These are phyloP conservation scores for Athalia cordata DNA, from an alignment of 2,888 invertebrate genomes.

Conservation along the genomic window DNA sequence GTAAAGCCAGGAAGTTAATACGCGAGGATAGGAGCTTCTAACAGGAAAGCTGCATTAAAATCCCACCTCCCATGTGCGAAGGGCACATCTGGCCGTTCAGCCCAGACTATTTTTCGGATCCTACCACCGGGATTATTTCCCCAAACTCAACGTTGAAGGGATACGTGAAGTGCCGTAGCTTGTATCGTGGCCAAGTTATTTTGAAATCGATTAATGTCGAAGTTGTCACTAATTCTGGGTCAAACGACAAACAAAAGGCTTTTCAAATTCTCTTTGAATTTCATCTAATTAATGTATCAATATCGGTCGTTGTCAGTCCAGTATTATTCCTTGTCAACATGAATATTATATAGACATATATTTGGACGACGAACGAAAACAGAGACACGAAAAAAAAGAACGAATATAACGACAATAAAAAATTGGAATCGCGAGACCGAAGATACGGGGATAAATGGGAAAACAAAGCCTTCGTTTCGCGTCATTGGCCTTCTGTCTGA, in stretches of 20 bases:
- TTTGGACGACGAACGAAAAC: background rate
- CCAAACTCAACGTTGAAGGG: slow-evolving; percentile 22
- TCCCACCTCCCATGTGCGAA: slow-evolving; percentile 31
- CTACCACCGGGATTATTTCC: slow-evolving; percentile 29
- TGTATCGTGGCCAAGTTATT: slow-evolving; percentile 22
- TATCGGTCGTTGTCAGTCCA: too few species aligned
- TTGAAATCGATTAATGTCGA: slow-evolving; percentile 30
- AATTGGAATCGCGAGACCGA: background rate
- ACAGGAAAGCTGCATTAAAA: slow-evolving; percentile 40
- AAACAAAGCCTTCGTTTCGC: slow-evolving; percentile 19
- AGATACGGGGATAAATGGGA: slow-evolving; percentile 4
- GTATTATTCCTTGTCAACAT: too few species aligned
- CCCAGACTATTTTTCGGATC: slow-evolving; percentile 34
- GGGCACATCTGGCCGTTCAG: slow-evolving; percentile 24
- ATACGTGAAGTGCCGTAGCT: slow-evolving; percentile 27
- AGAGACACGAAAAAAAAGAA: background rate
- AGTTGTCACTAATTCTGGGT: slow-evolving; percentile 9
- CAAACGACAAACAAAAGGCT: slow-evolving; percentile 6
- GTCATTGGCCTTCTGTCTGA: slow-evolving; percentile 23
- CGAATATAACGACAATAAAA: slow-evolving; percentile 8
- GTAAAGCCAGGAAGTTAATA: slow-evolving; percentile 30
- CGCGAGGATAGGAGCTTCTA: slow-evolving; percentile 34
- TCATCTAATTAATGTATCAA: background rate
- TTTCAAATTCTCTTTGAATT: background rate
- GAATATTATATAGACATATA: background rate